Evolutionary conservation across 2,797 vertebrate genomes (phyloP), one percentile per base, ranked within the genome.

Genomic region (Nannoperca obscura): DNA sequence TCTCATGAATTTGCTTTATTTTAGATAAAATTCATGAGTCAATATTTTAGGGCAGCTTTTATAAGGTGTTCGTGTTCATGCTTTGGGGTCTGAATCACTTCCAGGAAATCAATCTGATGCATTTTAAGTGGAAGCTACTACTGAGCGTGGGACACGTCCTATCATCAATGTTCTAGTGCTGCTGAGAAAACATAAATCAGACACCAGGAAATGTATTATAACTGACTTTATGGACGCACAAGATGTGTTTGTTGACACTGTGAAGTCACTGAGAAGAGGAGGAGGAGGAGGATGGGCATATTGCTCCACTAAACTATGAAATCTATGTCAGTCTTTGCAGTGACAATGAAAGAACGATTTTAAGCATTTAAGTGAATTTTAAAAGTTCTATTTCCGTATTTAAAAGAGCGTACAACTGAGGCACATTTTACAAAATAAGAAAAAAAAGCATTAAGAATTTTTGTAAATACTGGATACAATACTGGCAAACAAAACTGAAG

Each of bases 191-290:
- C 24, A 50, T 62, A 52, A 62, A 63, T 32, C 71, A 78, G 40
- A 71, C 46, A 55, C 38, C 19, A 62, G 61, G 20, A 75, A 30
- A 61, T 32, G 27, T 57, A 66, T 34, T n/a, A 44, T 32, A 70
- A 1, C 34, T 59, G 46, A 63, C 10, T 52, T 71, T 52, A 34
- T 58, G 58, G 40, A 74, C 70, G 69, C 32, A 42, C 60, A 61
- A 13, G 19, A 57, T n/a, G 30, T 62, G 72, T 58, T 74, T 81
- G 38, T 71, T 74, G 64, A 68, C 38, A 40, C 46, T 27, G 49
- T 12, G 50, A 54, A 20, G 54, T 64, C 78, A 46, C 1, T 19
- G 52, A 70, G 60, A 46, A 32, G 30, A 32, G 20, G 34, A 44
- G 32, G 27, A 58, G 36, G 22, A 46, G 47, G 22, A 47, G 27